Base-by-base conservation (phyloP, 2,113 vertebrate species). In the Tragulus kanchil region DNA sequence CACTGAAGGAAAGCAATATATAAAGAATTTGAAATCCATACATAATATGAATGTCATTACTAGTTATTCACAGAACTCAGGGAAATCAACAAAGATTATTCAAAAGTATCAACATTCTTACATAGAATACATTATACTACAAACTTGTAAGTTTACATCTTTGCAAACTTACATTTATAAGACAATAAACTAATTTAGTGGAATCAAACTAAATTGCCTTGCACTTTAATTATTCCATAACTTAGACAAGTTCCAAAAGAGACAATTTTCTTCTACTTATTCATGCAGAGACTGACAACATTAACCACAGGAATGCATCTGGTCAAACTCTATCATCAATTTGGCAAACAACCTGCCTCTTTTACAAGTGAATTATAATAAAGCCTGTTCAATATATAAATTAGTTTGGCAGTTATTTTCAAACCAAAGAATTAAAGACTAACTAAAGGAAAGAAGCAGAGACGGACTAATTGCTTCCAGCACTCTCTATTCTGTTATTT, bases 1-100 rank as follows among this genome's bases (percentile, higher is more conserved):
- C 99, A 99, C 99, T 99, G 96, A 36, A 96, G 96, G 79, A 97
- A 96, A 98, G 78, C 42, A 98, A 97, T 85, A 97, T 87, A 96
- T 2, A 93, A 81, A 95, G 2, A 86, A 96, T 58, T 64, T 28
- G 84, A 79, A 84, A 95, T 59, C 64, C 45, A 59, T 19, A 64
- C 10, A 94, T 67, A 61, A 65, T 85, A 83, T 31, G 7, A 62
- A 6, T 28, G 45, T 58, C 8, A 94, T 54, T 71, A 92, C 21
- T 92, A 87, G 56, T 0, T 6, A 96, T 45, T 64, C 36, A 56
- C 10, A 89, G 28, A 95, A 93, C 7, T 85, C 81, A 90, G 5
- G 28, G 56, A 85, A 96, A 92, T 83, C 25, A 90, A 90, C 92
- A 93, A 45, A 94, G 90, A 93, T 71, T 73, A 92, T 54, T 96